phyloP scores from a whole-genome alignment of 1,140 invertebrate genomes.

The Zaprionus africanus region DNA sequence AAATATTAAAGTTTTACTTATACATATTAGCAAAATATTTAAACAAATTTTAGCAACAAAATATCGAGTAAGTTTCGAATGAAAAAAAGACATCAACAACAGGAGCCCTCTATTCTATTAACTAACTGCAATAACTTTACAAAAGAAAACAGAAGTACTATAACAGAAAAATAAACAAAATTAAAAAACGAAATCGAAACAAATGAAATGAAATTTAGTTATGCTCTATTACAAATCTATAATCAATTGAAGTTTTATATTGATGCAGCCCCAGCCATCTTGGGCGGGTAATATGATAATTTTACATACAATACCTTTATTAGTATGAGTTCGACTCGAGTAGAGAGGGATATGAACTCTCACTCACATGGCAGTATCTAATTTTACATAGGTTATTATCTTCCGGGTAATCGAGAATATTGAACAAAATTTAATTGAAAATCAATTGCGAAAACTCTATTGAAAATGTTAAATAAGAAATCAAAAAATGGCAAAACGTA shows the following conservation, averaged over 20 bases:
- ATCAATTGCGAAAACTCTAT: slow-evolving; percentile 55
- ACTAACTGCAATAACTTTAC: slow-evolving; percentile 56
- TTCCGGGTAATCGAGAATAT: slow-evolving; percentile 11
- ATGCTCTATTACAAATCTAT: slow-evolving; percentile 77
- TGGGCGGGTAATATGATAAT: slow-evolving; percentile 67
- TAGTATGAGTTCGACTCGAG: slow-evolving; percentile 19
- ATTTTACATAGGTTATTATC: slow-evolving; percentile 28
- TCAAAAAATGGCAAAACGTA: slow-evolving; percentile 61
- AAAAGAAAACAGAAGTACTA: slow-evolving; percentile 27
- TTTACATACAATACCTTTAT: slow-evolving; percentile 41
- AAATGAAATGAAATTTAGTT: slow-evolving; percentile 68
- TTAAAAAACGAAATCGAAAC: slow-evolving; percentile 18
- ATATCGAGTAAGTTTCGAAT: slow-evolving; percentile 32
- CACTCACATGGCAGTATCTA: slow-evolving; percentile 25
- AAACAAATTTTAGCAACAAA: slow-evolving; percentile 76
- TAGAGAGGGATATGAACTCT: slow-evolving; percentile 29
- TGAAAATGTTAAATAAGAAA: slow-evolving; percentile 53
- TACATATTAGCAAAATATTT: slow-evolving; percentile 82
- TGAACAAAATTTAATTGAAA: background rate
- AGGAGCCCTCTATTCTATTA: slow-evolving; percentile 33
- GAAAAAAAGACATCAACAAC: slow-evolving; percentile 7
- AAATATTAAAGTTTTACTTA: slow-evolving; percentile 70
- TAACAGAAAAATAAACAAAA: background rate
- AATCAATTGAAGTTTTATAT: slow-evolving; percentile 75
- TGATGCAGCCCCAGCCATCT: slow-evolving; percentile 48